Conservation (phyloP, 2,797 vertebrate genomes). For the Micrastur ruficollis region DNA sequence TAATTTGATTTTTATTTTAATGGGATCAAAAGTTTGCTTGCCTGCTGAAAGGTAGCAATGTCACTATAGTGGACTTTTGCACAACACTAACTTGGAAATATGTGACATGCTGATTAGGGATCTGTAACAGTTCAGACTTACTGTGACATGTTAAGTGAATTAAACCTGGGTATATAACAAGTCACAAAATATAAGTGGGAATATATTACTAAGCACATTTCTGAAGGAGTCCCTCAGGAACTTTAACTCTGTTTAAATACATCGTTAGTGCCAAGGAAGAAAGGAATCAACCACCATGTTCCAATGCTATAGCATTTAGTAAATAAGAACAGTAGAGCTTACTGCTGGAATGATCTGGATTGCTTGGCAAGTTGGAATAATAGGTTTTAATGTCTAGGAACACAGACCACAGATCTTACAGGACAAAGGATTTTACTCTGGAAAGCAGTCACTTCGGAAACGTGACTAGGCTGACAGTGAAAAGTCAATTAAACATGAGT, state of each 20-base stretch:
- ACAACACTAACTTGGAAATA: not conserved
- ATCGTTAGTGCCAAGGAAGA: not conserved
- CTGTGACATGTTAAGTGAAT: not conserved
- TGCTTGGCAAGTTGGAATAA: not conserved
- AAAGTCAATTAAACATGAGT: not conserved
- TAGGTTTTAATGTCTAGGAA: not conserved
- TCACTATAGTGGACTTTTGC: not conserved
- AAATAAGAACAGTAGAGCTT: not conserved
- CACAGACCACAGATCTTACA: not conserved
- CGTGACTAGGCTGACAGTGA: not conserved
- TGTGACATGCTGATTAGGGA: not conserved
- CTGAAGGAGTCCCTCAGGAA: not conserved
- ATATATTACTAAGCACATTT: not conserved
- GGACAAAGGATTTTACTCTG: not conserved
- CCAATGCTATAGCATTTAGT: not conserved
- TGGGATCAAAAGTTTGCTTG: not conserved
- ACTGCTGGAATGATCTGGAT: not conserved
- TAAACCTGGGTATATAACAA: not conserved
- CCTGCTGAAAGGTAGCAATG: not conserved
- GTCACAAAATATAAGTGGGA: not conserved
- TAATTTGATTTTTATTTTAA: not conserved
- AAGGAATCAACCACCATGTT: not conserved
- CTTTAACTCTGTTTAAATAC: not conserved
- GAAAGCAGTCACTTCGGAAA: not conserved
- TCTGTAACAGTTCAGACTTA: not conserved